Evolutionary conservation across 2,113 vertebrate species (phyloP), one percentile per base, ranked within the genome.

Genomic region (Aphyosemion australe): DNA sequence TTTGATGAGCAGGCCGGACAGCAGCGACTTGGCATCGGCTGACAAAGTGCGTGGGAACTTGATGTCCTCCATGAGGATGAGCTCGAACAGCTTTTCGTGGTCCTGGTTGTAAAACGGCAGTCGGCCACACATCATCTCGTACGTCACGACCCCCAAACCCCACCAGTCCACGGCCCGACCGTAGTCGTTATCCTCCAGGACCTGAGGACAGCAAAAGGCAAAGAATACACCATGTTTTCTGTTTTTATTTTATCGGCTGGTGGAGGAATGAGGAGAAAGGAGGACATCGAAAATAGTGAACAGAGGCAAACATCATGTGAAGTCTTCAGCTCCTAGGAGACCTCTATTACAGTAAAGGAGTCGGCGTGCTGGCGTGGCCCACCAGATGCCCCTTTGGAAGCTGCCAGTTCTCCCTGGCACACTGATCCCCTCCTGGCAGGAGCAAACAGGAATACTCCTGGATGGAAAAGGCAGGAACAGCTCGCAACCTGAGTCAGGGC

Each of bases 11-110:
- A 98, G 94, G 77, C 96, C 96, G 19, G 96, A 97, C 84, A 99
- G 92, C 87, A 99, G 92, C 19, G 97, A 97, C 91, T 98, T 99
- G 90, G 97, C 97, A 76, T 98, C 97, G 20, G 96, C 86, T 31
- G 96, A 97, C 7, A 99, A 93, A 14, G 97, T 98, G 76, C 96
- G 93, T 31, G 97, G 97, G 84, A 99, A 99, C 93, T 98, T 98
- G 91, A 99, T 99, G 82, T 99, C 97, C 83, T 99, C 97, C 97
- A 99, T 99, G 65, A 99, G 91, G 85, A 99, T 99, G 65, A 99
- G 92, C 87, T 99, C 97, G 81, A 99, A 98, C 26, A 99, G 93
- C 80, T 98, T 99, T 92, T 99, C 97, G 19, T 98, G 96, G 88
- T 99, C 97, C 88, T 99, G 97, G 91, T 98, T 98, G 91, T 98